These are phyloP conservation scores for Leiothrix lutea DNA, from an alignment of 2,113 vertebrate species.

Conservation along the genomic window DNA sequence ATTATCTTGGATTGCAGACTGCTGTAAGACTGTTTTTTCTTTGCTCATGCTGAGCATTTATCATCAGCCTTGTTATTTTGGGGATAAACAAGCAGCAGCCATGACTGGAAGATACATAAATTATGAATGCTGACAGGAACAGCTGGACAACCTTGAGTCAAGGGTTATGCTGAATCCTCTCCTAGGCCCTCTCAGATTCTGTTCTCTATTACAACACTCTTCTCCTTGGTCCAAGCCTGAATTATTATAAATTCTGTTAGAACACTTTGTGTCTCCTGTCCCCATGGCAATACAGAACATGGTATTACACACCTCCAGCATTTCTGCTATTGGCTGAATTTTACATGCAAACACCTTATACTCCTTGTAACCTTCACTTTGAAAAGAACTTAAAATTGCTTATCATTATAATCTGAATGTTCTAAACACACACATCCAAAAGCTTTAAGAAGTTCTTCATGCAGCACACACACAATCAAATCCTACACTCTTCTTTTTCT, in stretches of 20 bases:
- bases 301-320: not conserved
- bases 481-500: not conserved
- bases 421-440: not conserved
- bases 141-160: not conserved
- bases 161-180: not conserved
- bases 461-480: not conserved
- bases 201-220: not conserved
- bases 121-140: not conserved
- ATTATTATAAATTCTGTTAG: not conserved
- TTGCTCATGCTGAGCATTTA: not conserved
- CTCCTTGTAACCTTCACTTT: not conserved
- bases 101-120: constrained; percentile 4
- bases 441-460: not conserved
- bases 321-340: not conserved
- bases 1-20: constrained; percentile 20
- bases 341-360: not conserved
- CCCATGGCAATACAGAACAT: not conserved
- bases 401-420: not conserved
- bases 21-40: not conserved
- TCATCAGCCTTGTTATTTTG: not conserved
- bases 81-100: constrained; percentile 28
- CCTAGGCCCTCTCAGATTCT: not conserved
- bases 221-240: not conserved
- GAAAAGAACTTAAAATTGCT: not conserved
- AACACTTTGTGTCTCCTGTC: not conserved